Evolutionary conservation across 2,113 vertebrate genomes (phyloP), one percentile per base, ranked within the genome.

Genomic region (Oophaga pumilio): DNA sequence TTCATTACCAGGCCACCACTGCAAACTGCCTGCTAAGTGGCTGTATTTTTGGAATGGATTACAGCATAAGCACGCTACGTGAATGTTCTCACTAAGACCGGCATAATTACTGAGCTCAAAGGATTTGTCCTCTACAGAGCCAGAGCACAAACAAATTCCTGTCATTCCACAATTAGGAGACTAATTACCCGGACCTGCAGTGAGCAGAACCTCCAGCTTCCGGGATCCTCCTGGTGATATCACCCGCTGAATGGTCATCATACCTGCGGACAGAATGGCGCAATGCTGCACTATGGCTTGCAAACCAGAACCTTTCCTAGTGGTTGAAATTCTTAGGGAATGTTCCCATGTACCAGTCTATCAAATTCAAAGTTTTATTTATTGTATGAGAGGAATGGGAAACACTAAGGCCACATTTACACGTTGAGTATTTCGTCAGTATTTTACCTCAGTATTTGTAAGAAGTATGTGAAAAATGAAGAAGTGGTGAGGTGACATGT

Each of bases 131-230:
- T 24, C 56, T 14, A 52, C 33, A 60, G n/a, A 50, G 71, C 43
- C 80, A 56, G 24, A 76, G 52, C 79, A 62, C 69, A 87, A 82
- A 87, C 69, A 87, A 88, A 88, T 83, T 83, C 80, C 71, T 88
- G 43, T 76, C 86, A 88, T 83, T 87, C 86, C 80, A 53, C 49
- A 66, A 64, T 64, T 76, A 33, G 49, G 33, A 64, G 86, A 74
- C 18, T 76, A 82, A 82, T 68, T 14, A 52, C 60, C 68, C 9
- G 12, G 13, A 28, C 28, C 28, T 2, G 28, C 33, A 50, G 50
- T 3, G 24, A 22, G 7, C 24, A 56, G 43, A 43, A 17, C 60
- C 33, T 10, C 17, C 28, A 26, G 24, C 60, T 52, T 68, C 80
- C 80, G 43, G 60, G 53, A 56, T 5, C 22, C 76, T 52, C 28